phyloP scores from a whole-genome alignment of 2,113 vertebrate genomes.

The Syrrhaptes paradoxus region DNA sequence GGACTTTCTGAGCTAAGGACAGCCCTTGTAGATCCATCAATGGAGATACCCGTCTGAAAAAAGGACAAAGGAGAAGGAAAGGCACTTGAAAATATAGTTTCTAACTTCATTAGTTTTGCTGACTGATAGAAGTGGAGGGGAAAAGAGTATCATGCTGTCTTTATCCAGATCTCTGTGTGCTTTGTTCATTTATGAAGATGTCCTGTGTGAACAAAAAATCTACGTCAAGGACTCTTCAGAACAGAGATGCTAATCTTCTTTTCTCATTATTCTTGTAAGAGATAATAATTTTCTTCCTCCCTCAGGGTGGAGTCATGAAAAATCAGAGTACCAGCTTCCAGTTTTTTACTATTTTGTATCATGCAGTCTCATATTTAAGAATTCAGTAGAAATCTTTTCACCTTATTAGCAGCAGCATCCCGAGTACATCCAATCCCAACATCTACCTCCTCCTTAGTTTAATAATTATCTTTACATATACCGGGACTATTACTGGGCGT shows the following conservation, averaged over 20 bases:
- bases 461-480: neutral
- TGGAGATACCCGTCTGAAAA: neutral
- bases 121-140: neutral
- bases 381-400: neutral
- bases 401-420: neutral
- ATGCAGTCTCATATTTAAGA: neutral
- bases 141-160: neutral
- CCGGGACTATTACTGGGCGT: neutral
- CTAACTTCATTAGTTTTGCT: neutral
- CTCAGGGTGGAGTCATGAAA: neutral
- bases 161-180: neutral
- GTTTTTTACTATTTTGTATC: neutral
- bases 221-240: slow-evolving; percentile 22
- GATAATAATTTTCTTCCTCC: slow-evolving; percentile 5
- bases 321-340: neutral
- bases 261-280: slow-evolving; percentile 29
- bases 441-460: neutral
- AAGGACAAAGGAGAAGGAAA: neutral
- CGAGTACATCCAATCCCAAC: neutral
- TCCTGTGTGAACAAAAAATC: slow-evolving; percentile 23
- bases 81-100: neutral
- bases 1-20: neutral
- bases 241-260: slow-evolving; percentile 30
- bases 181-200: slow-evolving; percentile 43
- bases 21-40: neutral